These are phyloP conservation scores for Ascaphus truei DNA, from an alignment of 2,113 vertebrate species.

Conservation along the genomic window DNA sequence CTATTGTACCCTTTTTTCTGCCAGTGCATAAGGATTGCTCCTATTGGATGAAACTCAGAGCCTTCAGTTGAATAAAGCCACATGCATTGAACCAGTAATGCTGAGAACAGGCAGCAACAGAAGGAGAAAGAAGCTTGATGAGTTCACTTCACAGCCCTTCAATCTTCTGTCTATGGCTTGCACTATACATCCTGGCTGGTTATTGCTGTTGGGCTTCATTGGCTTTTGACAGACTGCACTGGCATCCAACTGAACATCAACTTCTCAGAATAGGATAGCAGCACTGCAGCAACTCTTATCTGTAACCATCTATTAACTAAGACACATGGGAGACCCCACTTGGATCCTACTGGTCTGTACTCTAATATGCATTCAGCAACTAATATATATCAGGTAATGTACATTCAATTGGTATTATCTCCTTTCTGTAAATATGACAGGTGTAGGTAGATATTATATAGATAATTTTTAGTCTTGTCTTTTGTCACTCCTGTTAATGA, in stretches of 20 bases:
- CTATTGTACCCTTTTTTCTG: too few relatives aligned
- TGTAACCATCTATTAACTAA: constrained; percentile 36
- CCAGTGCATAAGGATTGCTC: too few relatives aligned
- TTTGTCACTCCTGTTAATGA: too few relatives aligned
- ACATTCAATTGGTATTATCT: too few relatives aligned
- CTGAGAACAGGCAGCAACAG: neutral
- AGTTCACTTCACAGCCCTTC: neutral
- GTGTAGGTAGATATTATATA: too few relatives aligned
- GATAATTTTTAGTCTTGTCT: too few relatives aligned
- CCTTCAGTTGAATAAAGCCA: too few relatives aligned
- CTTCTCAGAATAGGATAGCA: constrained; percentile 44
- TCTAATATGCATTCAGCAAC: constrained; percentile 55
- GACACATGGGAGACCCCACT: constrained; percentile 54
- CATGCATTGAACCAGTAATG: too few relatives aligned
- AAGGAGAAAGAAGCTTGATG: neutral
- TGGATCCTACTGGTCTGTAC: constrained; percentile 55
- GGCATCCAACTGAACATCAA: constrained; percentile 39
- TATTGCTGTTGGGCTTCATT: neutral
- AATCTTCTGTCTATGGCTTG: neutral
- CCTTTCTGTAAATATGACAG: too few relatives aligned
- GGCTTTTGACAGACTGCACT: too few relatives aligned
- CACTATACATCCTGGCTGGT: neutral
- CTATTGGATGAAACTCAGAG: too few relatives aligned
- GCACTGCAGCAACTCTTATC: constrained; percentile 21
- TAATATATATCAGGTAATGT: constrained; percentile 62